phyloP scores from a whole-genome alignment of 2,888 invertebrate species.

The Epiperipatus broadwayi region DNA sequence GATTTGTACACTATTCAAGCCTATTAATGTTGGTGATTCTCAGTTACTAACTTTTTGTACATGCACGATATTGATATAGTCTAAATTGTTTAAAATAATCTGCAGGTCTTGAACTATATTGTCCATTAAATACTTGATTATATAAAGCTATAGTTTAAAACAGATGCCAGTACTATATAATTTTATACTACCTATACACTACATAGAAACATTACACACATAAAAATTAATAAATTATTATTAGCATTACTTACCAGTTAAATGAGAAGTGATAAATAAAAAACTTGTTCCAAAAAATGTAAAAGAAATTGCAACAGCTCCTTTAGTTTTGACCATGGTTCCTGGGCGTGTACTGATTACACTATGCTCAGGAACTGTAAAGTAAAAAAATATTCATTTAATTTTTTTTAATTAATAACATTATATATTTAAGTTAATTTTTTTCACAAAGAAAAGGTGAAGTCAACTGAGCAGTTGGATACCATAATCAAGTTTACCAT shows the following conservation, averaged over 20 bases:
- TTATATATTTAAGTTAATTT: background rate
- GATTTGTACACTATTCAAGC: no score
- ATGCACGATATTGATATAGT: no score
- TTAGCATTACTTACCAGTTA: slow-evolving; percentile 45
- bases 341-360: slow-evolving; percentile 70
- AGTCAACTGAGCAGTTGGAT: no score
- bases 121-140: no score
- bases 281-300: slow-evolving; percentile 85
- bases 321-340: slow-evolving; percentile 66
- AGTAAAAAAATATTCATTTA: slow-evolving; percentile 11
- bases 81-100: no score
- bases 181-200: background rate
- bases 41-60: no score
- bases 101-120: no score
- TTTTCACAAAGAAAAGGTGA: background rate
- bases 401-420: slow-evolving; percentile 12
- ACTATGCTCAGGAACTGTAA: slow-evolving; percentile 56
- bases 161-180: background rate
- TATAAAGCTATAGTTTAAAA: no score
- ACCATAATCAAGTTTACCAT: no score
- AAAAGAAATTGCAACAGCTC: slow-evolving; percentile 78
- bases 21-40: no score
- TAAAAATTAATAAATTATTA: slow-evolving; percentile 8
- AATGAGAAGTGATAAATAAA: slow-evolving; percentile 81
- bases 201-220: slow-evolving; percentile 20